Base-by-base conservation (phyloP, 2,113 vertebrate species). In the Butorides virescens region DNA sequence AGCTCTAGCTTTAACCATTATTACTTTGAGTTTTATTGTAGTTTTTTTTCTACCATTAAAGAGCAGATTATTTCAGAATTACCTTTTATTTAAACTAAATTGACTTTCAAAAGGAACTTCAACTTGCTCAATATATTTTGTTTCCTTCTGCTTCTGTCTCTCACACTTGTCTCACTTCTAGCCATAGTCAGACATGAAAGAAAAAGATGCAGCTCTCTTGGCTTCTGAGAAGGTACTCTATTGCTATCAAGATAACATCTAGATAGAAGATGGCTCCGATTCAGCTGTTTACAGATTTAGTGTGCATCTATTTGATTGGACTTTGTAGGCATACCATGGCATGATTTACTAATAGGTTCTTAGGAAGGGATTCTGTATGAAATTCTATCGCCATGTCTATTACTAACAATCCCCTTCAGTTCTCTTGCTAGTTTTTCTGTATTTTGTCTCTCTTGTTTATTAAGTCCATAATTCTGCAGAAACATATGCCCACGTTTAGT, bases 71-170 rank as follows among this genome's bases (percentile, higher is more conserved):
- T 71, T 93, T 94, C 6, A 65, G 49, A 92, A 91, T 26, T 56
- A 71, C 14, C 15, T 89, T 84, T 94, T 66, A 92, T 89, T 92
- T 56, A 65, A 90, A 72, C 4, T 52, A 90, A 84, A 95, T 61
- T 65, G 77, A 53, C 27, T 81, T 94, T 65, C 8, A 61, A 81
- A 94, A 68, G 16, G 56, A 92, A 75, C 2, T 47, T 89, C 36
- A 71, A 53, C 12, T 81, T 95, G 42, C 17, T 78, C 27, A 44
- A 21, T 86, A 22, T 47, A 20, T 81, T 93, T 84, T 68, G 2
- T 63, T 92, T 86, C 56, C 15, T 74, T 96, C 66, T 74, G 9
- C 22, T 83, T 90, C 55, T 65, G 16, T 66, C 22, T 86, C 37
- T 82, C 44, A 61, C 34, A 13, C 7, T 91, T 63, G 15, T 50